phyloP scores from a whole-genome alignment of 2,113 vertebrate genomes.

The Odocoileus hemionus region DNA sequence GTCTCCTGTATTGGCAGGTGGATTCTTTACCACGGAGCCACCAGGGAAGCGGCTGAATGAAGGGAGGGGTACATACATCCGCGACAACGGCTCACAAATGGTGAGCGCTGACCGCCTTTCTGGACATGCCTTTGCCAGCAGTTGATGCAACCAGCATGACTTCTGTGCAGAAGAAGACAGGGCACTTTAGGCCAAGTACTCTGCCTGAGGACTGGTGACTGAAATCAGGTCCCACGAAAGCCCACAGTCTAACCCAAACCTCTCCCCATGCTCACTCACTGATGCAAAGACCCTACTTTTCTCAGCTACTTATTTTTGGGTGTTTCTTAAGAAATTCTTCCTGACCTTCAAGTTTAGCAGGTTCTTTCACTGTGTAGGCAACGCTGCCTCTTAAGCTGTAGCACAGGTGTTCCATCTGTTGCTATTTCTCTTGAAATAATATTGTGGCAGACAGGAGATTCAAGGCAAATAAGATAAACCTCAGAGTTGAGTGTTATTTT shows the following conservation, averaged over 20 bases:
- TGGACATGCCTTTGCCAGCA: fast-evolving
- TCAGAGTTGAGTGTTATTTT: background rate
- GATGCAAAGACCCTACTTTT: background rate
- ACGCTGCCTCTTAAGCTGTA: background rate
- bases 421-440: constrained; percentile 28
- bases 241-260: background rate
- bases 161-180: background rate
- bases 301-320: background rate
- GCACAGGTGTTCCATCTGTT: constrained; percentile 13
- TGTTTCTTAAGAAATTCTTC: background rate
- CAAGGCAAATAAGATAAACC: constrained; percentile 34
- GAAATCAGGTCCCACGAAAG: background rate
- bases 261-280: background rate
- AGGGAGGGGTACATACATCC: background rate
- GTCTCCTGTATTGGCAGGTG: background rate
- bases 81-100: background rate
- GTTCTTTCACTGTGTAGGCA: background rate
- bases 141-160: background rate
- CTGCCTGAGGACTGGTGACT: background rate
- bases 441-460: constrained; percentile 24
- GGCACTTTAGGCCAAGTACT: background rate
- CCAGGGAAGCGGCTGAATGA: background rate
- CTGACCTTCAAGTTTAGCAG: background rate
- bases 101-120: too few species aligned
- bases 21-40: background rate